These are phyloP conservation scores for Antennarius striatus DNA, from an alignment of 2,113 vertebrate genomes.

Conservation along the genomic window DNA sequence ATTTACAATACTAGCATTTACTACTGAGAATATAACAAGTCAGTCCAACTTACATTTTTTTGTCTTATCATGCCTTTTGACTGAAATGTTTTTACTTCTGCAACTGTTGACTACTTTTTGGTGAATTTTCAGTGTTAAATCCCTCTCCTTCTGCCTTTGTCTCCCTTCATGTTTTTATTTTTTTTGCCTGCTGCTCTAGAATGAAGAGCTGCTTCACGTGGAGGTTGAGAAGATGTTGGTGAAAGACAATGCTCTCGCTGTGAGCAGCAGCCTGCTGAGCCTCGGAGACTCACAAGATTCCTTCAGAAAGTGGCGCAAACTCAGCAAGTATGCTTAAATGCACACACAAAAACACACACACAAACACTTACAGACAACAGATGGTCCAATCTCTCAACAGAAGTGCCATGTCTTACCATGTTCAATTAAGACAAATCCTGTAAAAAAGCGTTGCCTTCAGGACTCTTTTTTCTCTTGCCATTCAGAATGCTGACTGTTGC, in stretches of 20 bases:
- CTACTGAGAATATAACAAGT: too few species aligned
- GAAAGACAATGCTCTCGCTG: conserved; percentile 54
- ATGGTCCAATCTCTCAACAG: background rate
- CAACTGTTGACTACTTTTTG: too few species aligned
- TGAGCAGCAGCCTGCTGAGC: conserved; percentile 32
- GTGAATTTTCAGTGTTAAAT: too few species aligned
- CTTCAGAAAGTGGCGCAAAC: conserved; percentile 47
- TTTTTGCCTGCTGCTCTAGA: conserved; percentile 20
- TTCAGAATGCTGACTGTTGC: too few species aligned
- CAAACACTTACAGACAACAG: conserved; percentile 31
- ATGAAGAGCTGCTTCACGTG: conserved; percentile 56
- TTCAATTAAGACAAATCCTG: too few species aligned
- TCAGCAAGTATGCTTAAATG: conserved; percentile 54
- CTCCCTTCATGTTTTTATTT: background rate
- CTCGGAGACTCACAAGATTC: conserved; percentile 11
- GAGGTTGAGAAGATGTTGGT: conserved; percentile 59
- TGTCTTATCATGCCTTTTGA: too few species aligned
- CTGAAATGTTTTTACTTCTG: too few species aligned
- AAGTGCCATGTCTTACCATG: too few species aligned
- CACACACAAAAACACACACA: conserved; percentile 2
- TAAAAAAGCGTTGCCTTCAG: too few species aligned
- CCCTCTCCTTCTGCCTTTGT: background rate
- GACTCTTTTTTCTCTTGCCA: too few species aligned
- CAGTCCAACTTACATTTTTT: too few species aligned
- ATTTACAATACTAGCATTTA: too few species aligned